A percentile compares a stretch with the other conserved stretches of the same genome.
Conservation (phyloP, 2,888 invertebrate genomes). For the Ectobius pallidus region DNA sequence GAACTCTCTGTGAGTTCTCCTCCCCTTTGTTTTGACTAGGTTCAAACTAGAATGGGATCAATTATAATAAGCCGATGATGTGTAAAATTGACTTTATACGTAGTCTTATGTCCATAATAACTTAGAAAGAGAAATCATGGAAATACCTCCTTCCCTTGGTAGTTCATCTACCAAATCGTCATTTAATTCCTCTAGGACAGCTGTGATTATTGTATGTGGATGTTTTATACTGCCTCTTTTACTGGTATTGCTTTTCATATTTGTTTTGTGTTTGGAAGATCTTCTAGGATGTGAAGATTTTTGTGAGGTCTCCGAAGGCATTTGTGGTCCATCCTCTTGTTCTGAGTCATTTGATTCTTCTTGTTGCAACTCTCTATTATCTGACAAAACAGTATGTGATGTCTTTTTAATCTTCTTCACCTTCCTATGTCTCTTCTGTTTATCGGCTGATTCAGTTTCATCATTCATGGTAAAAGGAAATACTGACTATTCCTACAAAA, state of each 20-base stretch:
- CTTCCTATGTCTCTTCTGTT: background rate
- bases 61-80: too few relatives aligned
- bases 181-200: constrained; percentile 3
- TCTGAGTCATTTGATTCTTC: background rate
- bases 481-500: too few relatives aligned
- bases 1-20: too few relatives aligned
- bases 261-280: background rate
- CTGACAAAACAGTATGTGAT: background rate
- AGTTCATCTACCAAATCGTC: constrained; percentile 11
- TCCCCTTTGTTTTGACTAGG: too few relatives aligned
- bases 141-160: background rate
- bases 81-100: too few relatives aligned
- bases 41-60: too few relatives aligned
- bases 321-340: background rate
- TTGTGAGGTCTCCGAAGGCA: background rate
- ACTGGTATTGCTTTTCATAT: too few relatives aligned
- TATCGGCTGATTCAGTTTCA: background rate
- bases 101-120: too few relatives aligned
- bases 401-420: background rate
- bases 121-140: too few relatives aligned
- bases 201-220: constrained; percentile 12
- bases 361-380: background rate
- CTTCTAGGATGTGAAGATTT: background rate
- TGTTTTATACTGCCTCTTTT: background rate
- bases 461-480: background rate